These are phyloP conservation scores for Cyclophora punctaria DNA, from an alignment of 2,888 invertebrate genomes.

Conservation along the genomic window DNA sequence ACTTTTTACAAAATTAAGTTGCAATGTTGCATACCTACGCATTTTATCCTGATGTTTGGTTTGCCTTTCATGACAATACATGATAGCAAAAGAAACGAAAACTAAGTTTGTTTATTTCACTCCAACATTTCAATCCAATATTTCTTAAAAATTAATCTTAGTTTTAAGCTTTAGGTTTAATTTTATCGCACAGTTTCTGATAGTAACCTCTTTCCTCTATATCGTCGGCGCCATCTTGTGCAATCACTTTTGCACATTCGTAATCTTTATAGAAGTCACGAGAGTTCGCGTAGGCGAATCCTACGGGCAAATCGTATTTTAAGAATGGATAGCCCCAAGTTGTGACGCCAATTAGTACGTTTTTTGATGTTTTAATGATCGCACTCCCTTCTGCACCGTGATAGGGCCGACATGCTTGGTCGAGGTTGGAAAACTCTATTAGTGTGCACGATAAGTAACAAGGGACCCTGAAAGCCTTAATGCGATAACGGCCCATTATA, in stretches of 20 bases:
- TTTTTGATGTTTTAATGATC: slow-evolving; percentile 24
- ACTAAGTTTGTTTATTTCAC: too few species aligned
- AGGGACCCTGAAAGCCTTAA: slow-evolving; percentile 33
- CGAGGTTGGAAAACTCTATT: slow-evolving; percentile 14
- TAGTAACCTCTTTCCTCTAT: slow-evolving; percentile 22
- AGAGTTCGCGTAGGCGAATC: slow-evolving; percentile 44
- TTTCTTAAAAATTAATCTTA: too few species aligned
- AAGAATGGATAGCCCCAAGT: slow-evolving; percentile 39
- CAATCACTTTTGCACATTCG: slow-evolving; percentile 38
- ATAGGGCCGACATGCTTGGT: slow-evolving; percentile 25
- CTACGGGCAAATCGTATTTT: slow-evolving; percentile 38
- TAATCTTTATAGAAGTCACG: slow-evolving; percentile 35
- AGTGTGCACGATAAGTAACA: slow-evolving; percentile 46
- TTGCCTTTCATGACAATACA: too few species aligned
- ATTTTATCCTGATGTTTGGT: too few species aligned
- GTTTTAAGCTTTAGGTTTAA: too few species aligned
- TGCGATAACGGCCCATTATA: slow-evolving; percentile 20
- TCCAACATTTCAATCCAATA: too few species aligned
- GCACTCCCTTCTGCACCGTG: slow-evolving; percentile 47
- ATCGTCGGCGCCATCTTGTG: slow-evolving; percentile 14
- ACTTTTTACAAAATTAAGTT: too few species aligned
- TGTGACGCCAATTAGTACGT: slow-evolving; percentile 40
- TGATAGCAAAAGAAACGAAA: too few species aligned
- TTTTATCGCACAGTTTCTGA: slow-evolving; percentile 33
- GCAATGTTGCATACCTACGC: too few species aligned